Conservation (phyloP, 1,140 invertebrate genomes). For the Meloidogyne chitwoodi region DNA sequence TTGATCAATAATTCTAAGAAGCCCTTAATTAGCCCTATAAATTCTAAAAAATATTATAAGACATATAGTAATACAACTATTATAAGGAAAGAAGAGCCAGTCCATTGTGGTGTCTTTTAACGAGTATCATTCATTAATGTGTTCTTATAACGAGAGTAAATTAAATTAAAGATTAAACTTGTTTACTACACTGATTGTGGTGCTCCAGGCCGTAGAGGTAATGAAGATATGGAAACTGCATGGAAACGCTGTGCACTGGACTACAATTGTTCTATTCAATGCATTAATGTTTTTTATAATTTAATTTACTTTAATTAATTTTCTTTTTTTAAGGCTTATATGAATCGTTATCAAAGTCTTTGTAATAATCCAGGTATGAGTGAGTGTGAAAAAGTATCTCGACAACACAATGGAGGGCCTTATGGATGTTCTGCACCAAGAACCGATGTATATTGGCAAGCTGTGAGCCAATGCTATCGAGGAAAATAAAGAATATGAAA, state of each 20-base stretch:
- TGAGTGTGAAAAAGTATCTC: neutral
- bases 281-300: neutral
- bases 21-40: neutral
- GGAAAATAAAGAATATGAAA: neutral
- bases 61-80: too few species aligned
- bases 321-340: neutral
- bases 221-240: neutral
- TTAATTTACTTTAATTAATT: neutral
- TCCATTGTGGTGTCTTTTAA: too few species aligned
- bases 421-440: neutral
- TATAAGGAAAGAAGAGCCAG: too few species aligned
- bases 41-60: too few species aligned
- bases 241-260: neutral
- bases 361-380: neutral
- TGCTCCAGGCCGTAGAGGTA: neutral
- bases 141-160: neutral
- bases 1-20: too few species aligned
- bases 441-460: neutral
- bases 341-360: neutral
- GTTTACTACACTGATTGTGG: neutral
- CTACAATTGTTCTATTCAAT: neutral
- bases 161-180: neutral
- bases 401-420: neutral
- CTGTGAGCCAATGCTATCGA: neutral
- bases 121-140: too few species aligned